Evolutionary conservation across 2,888 invertebrate species (phyloP), one percentile per base, ranked within the genome.

Genomic region (Rhimphoctona megacephalus): DNA sequence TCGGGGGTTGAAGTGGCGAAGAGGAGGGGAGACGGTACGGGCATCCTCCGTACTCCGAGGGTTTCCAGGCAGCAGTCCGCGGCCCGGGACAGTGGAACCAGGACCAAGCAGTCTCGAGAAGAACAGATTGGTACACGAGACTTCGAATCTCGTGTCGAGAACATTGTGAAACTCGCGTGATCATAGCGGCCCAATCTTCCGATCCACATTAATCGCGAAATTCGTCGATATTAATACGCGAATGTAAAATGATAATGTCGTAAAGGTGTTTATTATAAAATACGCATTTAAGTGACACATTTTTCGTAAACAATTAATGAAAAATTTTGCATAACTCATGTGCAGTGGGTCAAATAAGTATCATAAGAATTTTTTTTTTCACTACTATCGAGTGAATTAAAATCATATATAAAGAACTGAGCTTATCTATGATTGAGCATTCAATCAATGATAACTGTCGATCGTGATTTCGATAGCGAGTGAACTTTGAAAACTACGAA

Each of bases 41-140:
- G 90, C 89, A 90, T 88, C 90, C 88, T 91, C 92, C 91, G 92
- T 92, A 93, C 89, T 90, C 91, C 91, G 91, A 92, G 92, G 92
- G 91, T 92, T 92, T 93, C 92, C 91, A 92, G 92, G 92, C 92
- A 92, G 91, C 92, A 93, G 93, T 93, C 92, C 92, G 92, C 92
- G 93, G 92, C 93, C 93, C 93, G 93, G 93, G 93, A 93, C 92
- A 92, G 92, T 90, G 91, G 91, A 92, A 93, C 91, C 92, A 92
- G 92, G 93, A 93, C 91, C 92, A 91, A 89, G 88, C 90, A 87
- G 86, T 76, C 88, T 86, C 82, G 70, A 79, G 82, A 74, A 88
- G 54, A 81, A 77, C 46, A 33, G 69, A 64, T 64, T 46, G 17
- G 30, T 36, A 25, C 79, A 80, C 79, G 79, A 80, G 70, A 36